A percentile compares a stretch with the other conserved stretches of the same genome.
Conservation (phyloP, 2,113 vertebrate species). For the Piprites chloris region DNA sequence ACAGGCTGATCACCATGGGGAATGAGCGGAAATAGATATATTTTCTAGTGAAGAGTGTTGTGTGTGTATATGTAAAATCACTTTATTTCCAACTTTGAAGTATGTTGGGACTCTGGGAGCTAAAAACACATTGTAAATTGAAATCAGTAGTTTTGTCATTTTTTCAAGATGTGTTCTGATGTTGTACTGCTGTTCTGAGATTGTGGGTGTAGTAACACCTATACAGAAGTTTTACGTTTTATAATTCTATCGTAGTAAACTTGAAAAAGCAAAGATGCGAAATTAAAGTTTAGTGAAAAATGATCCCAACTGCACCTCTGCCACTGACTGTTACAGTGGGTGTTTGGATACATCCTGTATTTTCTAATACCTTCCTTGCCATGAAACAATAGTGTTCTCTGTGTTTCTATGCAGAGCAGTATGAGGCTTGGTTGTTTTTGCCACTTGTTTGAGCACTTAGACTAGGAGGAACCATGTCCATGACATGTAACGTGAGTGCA, state of each 20-base stretch:
- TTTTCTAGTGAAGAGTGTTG: neutral
- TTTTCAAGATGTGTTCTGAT: neutral
- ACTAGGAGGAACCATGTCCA: neutral
- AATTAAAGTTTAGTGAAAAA: neutral
- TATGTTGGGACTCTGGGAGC: neutral
- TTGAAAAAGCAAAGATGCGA: neutral
- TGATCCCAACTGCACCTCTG: neutral
- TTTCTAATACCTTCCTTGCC: neutral
- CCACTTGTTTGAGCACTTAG: neutral
- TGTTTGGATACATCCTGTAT: fast-evolving
- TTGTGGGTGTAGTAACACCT: neutral
- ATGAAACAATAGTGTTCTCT: neutral
- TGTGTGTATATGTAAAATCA: neutral
- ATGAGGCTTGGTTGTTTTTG: neutral
- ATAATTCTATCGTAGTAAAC: neutral
- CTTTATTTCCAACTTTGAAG: neutral
- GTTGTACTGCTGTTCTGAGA: neutral
- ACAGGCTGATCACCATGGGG: neutral
- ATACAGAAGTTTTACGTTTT: neutral
- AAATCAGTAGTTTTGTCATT: neutral
- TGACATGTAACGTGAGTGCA: neutral
- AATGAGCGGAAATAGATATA: neutral
- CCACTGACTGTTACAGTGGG: neutral
- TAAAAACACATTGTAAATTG: neutral
- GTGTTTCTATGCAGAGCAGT: fast-evolving